Evolutionary conservation across 2,113 vertebrate genomes (phyloP).

Genomic region (Hucho hucho): DNA sequence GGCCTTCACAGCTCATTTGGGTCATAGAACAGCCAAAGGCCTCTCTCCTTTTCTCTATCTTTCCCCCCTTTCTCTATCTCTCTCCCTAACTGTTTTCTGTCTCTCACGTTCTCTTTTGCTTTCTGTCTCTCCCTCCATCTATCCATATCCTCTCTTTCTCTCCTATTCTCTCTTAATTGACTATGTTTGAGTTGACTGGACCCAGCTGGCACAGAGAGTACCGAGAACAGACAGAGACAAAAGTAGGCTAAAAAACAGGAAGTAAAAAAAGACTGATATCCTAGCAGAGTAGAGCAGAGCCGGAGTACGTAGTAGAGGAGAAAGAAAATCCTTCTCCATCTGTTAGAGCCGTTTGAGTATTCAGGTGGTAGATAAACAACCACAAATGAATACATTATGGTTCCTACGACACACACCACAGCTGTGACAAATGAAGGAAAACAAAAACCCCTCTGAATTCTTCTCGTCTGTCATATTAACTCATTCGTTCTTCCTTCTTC

Average conservation of each 20-base stretch:
- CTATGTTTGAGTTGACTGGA: constrained; percentile 49
- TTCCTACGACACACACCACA: constrained; percentile 57
- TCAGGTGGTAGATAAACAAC: constrained; percentile 52
- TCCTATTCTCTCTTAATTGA: neutral
- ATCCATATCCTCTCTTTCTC: neutral
- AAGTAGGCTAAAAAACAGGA: constrained; percentile 53
- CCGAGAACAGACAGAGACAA: constrained; percentile 8
- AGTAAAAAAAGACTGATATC: constrained; percentile 65
- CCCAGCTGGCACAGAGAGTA: constrained; percentile 67
- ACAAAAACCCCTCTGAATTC: constrained; percentile 13
- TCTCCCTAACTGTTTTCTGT: constrained; percentile 22
- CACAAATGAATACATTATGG: constrained; percentile 58
- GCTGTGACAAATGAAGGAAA: constrained; percentile 54
- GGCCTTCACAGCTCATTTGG: constrained; percentile 47
- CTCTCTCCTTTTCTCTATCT: constrained; percentile 34
- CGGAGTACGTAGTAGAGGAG: constrained; percentile 38
- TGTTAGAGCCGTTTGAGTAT: constrained; percentile 62
- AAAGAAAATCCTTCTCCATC: constrained; percentile 67
- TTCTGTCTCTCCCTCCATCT: neutral
- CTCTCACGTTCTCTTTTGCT: constrained; percentile 17
- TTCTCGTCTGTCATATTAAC: constrained; percentile 42
- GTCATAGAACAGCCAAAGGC: constrained; percentile 53
- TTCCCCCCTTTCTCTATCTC: constrained; percentile 15
- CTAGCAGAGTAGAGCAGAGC: constrained; percentile 34
- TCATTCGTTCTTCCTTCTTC: constrained; percentile 46